Evolutionary conservation across 2,797 vertebrate genomes (phyloP), one percentile per base, ranked within the genome.

Genomic region (Knipowitschia caucasica): DNA sequence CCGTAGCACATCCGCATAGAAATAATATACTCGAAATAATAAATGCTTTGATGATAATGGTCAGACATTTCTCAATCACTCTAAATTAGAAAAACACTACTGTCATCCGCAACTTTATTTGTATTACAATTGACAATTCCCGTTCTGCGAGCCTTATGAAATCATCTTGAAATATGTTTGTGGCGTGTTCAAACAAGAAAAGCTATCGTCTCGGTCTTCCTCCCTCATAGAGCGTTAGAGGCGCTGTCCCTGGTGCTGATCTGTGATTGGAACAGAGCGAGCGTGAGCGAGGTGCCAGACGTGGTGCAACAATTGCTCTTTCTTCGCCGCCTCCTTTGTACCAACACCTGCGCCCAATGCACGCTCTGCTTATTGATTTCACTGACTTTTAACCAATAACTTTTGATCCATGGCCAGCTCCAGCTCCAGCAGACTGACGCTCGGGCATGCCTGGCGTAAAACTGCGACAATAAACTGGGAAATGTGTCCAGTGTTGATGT

Each of bases 391-490:
- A 63, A 75, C 80, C 75, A 81, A 80, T 76, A 71, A 69, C 70
- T 80, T 69, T 31, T 81, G 79, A 75, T 77, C 56, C 51, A 27
- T 2, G 25, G 71, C 77, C 78, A 83, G 54, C 62, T 43, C 77
- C 78, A 83, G 54, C 62, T 43, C 61, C 46, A 75, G 65, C 80
- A 78, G 75, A 71, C 70, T 56, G 64, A 77, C 70, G 69, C 71
- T 67, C 62, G 68, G 64, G 26, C 23, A 18, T 69, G 62, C 56
- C 70, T 81, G 75, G 69, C 67, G 68, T 64, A 75, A 50, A 77
- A 78, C 54, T 51, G 62, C 64, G 65, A 83, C 78, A 82, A 79
- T 81, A 80, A 78, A 75, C 12, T 33, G 63, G 64, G 74, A 78
- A 81, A 81, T 68, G 70, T 73, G 58, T 77, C 78, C 70, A 76